A percentile compares a stretch with the other conserved stretches of the same genome.
phyloP scores from a whole-genome alignment of 2,113 vertebrate genomes.

The Eonycteris spelaea region DNA sequence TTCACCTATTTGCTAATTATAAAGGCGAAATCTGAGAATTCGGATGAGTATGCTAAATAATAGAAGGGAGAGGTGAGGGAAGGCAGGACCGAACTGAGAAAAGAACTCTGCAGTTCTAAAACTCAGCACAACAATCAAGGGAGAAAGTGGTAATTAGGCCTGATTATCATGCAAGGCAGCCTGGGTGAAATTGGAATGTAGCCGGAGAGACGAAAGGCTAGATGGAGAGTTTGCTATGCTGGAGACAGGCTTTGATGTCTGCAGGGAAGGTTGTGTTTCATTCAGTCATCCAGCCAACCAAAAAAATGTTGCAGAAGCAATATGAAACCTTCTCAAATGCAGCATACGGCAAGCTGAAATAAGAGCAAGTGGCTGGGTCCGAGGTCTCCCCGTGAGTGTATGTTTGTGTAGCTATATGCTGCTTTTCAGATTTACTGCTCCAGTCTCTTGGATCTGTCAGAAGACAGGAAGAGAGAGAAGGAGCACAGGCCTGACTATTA shows the following conservation, averaged over 20 bases:
- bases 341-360: constrained; percentile 26
- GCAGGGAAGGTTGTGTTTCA: constrained; percentile 71
- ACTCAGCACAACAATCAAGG: constrained; percentile 81
- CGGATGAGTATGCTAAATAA: constrained; percentile 62
- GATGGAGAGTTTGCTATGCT: constrained; percentile 76
- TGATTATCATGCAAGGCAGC: constrained; percentile 86
- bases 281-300: constrained; percentile 66
- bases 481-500: not conserved
- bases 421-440: not conserved
- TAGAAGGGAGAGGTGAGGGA: constrained; percentile 65
- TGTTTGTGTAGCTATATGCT: not conserved
- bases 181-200: constrained; percentile 82
- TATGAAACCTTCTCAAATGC: constrained; percentile 37
- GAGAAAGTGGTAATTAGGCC: constrained; percentile 85
- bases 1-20: constrained; percentile 70
- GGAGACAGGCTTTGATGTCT: constrained; percentile 83
- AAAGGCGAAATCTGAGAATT: constrained; percentile 47
- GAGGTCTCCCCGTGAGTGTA: not conserved
- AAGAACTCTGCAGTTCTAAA: constrained; percentile 75
- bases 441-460: constrained; percentile 5
- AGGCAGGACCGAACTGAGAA: constrained; percentile 74
- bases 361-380: not conserved
- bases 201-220: constrained; percentile 81
- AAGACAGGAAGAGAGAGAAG: not conserved
- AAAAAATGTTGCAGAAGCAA: constrained; percentile 58